Base-by-base conservation (phyloP, 2,888 invertebrate species). In the Candidula unifasciata region DNA sequence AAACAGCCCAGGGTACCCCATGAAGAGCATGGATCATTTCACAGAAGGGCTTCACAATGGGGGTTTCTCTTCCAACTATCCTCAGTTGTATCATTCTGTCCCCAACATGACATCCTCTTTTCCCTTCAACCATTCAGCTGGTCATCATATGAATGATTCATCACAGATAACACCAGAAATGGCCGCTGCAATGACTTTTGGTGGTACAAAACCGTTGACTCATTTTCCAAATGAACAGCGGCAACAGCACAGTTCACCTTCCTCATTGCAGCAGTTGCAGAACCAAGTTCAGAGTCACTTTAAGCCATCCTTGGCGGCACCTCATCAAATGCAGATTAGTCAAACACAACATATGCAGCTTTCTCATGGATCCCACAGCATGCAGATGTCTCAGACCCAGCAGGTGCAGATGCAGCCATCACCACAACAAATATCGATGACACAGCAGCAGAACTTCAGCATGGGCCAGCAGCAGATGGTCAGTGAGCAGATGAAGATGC, bases 261-360 rank as follows among this genome's bases (percentile, higher is more conserved):
- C 90, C 73, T 93, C 92, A 27, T 87, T 92, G 54, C 92, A 92
- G 88, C 92, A 92, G 88, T 87, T 91, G 80, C 93, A 93, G 89
- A 90, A 92, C 88, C 91, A 93, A 88, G 91, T 93, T 81, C 89
- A 90, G 87, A 89, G 90, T 81, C 97, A 97, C 94, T 97, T 97
- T 95, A 96, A 96, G 92, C 97, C 97, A 94, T 54, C 82, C 18
- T 21, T 71, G 21, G 96, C 97, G 83, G 97, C 97, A 93, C 97
- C 87, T 52, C 90, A 89, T 71, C 91, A 97, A 93, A 94, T 97
- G 93, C 97, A 97, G 94, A 96, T 97, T 90, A 96, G 95, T 89
- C 97, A 97, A 92, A 97, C 97, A 52, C 97, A 97, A 94, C 94
- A 94, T 85, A 91, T 94, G 91, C 93, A 97, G 85, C 89, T 92